phyloP scores from a whole-genome alignment of 2,888 invertebrate species.

The Gibbula magus region DNA sequence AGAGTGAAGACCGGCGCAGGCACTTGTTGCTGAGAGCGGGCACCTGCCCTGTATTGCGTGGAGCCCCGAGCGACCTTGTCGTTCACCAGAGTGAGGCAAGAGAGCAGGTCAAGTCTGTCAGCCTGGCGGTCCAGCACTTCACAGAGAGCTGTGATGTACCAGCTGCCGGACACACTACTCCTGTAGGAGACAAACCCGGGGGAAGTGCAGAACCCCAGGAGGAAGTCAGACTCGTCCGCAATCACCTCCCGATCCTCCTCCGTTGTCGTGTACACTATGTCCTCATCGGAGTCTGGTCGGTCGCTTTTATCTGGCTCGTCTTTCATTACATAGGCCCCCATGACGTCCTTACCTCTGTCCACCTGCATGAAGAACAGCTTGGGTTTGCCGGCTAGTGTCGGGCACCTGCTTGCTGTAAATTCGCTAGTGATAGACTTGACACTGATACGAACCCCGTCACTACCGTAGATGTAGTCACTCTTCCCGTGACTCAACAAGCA shows the following conservation, averaged over 20 bases:
- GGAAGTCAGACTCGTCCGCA: background rate
- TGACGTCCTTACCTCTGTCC: background rate
- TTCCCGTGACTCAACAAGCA: background rate
- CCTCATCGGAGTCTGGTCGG: background rate
- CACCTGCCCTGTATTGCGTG: background rate
- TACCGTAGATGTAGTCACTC: background rate
- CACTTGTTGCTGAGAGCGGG: background rate
- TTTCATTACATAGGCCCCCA: background rate
- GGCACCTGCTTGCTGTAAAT: background rate
- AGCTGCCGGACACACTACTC: background rate
- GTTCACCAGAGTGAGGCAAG: background rate
- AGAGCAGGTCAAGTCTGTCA: background rate
- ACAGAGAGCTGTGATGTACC: background rate
- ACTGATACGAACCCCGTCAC: background rate
- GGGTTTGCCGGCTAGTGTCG: background rate
- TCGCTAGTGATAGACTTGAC: background rate
- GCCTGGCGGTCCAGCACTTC: background rate
- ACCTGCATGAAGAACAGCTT: conserved; percentile 5
- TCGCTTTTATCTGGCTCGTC: background rate
- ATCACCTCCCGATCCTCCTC: background rate
- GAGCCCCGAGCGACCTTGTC: background rate
- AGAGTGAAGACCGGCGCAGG: background rate
- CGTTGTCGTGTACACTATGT: background rate
- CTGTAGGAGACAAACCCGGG: background rate
- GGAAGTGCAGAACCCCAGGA: background rate